Conservation (phyloP, 2,797 vertebrate genomes). For the Sorex maritimensis region DNA sequence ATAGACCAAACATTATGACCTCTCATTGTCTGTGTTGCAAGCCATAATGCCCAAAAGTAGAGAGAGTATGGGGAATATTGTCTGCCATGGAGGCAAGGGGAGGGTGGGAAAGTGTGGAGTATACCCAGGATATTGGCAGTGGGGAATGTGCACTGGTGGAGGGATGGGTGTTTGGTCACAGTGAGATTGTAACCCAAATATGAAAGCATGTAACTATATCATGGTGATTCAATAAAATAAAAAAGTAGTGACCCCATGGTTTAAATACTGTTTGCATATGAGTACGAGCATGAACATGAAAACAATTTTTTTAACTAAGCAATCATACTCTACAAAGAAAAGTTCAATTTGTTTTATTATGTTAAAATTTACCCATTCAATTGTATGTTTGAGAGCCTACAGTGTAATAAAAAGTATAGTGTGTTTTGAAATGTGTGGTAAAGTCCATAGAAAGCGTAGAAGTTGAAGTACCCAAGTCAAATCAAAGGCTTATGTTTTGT, state of each 20-base stretch:
- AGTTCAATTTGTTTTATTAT: not conserved
- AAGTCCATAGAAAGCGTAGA: not conserved
- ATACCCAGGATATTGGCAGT: too few relatives aligned
- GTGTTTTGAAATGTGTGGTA: conserved; percentile 7
- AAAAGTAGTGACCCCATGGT: not conserved
- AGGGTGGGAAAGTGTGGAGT: too few relatives aligned
- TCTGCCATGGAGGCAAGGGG: too few relatives aligned
- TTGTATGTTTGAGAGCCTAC: conserved; percentile 4
- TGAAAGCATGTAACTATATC: too few relatives aligned
- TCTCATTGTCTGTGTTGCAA: too few relatives aligned
- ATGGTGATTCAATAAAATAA: too few relatives aligned
- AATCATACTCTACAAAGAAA: not conserved
- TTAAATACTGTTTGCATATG: conserved; percentile 12
- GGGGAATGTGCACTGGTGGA: too few relatives aligned
- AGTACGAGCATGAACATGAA: not conserved
- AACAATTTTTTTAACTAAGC: not conserved
- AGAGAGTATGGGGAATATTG: too few relatives aligned
- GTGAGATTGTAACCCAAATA: too few relatives aligned
- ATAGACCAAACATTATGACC: too few relatives aligned
- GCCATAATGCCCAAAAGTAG: too few relatives aligned
- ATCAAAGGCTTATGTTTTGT: not conserved
- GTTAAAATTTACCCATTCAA: not conserved
- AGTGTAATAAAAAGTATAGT: not conserved
- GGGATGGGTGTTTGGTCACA: too few relatives aligned
- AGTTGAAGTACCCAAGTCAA: not conserved